Percentiles rank a stretch among this genome's conserved stretches.
Conservation (phyloP, 2,797 vertebrate genomes). For the Sebastes jordani region DNA sequence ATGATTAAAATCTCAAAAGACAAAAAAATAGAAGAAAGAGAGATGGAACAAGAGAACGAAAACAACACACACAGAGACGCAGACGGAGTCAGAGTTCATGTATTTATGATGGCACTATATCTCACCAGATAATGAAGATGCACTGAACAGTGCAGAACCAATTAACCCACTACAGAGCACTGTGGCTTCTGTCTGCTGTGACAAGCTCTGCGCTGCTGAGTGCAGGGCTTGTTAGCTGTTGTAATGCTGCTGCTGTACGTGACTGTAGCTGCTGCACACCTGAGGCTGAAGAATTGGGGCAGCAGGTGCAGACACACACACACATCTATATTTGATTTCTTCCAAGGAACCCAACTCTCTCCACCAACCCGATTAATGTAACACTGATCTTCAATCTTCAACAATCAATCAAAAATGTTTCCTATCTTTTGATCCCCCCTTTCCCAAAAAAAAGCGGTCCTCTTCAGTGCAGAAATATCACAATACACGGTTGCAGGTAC, state of each 20-base stretch:
- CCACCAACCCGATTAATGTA: background rate
- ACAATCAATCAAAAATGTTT: background rate
- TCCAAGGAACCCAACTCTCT: background rate
- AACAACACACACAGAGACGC: background rate
- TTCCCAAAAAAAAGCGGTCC: background rate
- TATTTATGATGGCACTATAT: background rate
- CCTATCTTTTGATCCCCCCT: background rate
- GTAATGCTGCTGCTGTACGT: background rate
- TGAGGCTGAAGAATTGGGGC: slow-evolving; percentile 25
- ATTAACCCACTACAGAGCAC: slow-evolving; percentile 32
- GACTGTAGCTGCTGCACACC: slow-evolving; percentile 27
- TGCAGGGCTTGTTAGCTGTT: slow-evolving; percentile 31
- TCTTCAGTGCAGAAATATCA: background rate
- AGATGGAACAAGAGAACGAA: background rate
- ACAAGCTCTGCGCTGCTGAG: slow-evolving; percentile 10
- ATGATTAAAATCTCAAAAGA: background rate
- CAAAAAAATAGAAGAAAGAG: background rate
- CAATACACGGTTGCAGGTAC: background rate
- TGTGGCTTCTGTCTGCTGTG: slow-evolving; percentile 16
- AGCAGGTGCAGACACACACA: slow-evolving; percentile 23
- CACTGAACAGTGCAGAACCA: slow-evolving; percentile 31
- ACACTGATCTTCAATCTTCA: background rate
- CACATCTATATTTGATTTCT: background rate
- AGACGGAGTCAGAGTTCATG: slow-evolving; percentile 14
- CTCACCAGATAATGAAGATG: slow-evolving; percentile 34